Percentiles rank a stretch among this genome's conserved stretches.
phyloP scores from a whole-genome alignment of 2,113 vertebrate genomes.

The Cyprinodon brontotheroides region DNA sequence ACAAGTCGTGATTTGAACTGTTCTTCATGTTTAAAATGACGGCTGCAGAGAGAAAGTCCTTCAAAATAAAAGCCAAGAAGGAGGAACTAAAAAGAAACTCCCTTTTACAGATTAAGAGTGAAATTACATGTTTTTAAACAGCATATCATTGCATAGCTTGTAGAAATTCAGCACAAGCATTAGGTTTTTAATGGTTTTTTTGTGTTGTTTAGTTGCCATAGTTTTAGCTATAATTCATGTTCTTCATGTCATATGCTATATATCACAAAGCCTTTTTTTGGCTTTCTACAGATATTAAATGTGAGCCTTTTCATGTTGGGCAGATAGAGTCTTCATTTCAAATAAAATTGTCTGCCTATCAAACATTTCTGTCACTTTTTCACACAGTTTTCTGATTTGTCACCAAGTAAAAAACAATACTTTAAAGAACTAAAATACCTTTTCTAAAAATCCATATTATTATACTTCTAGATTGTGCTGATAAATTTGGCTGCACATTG shows the following conservation, averaged over 20 bases:
- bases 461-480: too few species aligned
- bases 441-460: too few species aligned
- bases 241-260: not conserved
- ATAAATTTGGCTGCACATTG: too few species aligned
- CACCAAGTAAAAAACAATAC: too few species aligned
- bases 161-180: too few species aligned
- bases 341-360: too few species aligned
- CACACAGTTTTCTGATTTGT: too few species aligned
- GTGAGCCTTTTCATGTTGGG: not conserved
- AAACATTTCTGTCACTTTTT: too few species aligned
- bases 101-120: not conserved
- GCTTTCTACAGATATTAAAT: not conserved
- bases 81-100: not conserved
- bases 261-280: not conserved
- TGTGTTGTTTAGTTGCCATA: not conserved
- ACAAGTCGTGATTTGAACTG: slow-evolving; percentile 51
- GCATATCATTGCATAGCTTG: not conserved
- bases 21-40: slow-evolving; percentile 54
- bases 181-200: not conserved
- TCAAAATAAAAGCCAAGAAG: not conserved
- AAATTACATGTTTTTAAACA: not conserved
- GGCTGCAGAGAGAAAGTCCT: slow-evolving; percentile 23
- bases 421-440: too few species aligned
- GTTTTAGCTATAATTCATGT: not conserved
- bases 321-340: not conserved